Conservation (phyloP, 2,797 vertebrate genomes). For the Chelon auratus region DNA sequence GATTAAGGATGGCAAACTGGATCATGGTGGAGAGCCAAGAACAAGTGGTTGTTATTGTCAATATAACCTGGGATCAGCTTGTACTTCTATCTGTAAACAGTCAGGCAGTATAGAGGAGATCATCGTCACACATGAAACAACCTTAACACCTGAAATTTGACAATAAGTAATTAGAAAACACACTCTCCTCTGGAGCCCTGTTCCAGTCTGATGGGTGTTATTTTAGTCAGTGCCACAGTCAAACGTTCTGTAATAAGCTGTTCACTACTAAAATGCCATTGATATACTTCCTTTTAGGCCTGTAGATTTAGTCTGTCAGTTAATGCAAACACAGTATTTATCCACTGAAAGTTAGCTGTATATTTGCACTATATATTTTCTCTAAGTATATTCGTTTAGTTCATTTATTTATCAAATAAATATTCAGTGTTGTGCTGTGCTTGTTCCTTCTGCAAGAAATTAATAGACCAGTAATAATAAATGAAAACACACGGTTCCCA, state of each 20-base stretch:
- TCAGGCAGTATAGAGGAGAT: slow-evolving; percentile 15
- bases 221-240: slow-evolving; percentile 23
- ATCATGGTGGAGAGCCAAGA: slow-evolving; percentile 17
- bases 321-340: not conserved
- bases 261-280: slow-evolving; percentile 4
- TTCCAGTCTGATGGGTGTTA: slow-evolving; percentile 23
- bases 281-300: not conserved
- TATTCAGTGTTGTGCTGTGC: too few species aligned
- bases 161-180: slow-evolving; percentile 36
- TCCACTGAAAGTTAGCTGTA: not conserved
- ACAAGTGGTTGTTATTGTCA: slow-evolving; percentile 26
- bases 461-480: too few species aligned
- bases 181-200: not conserved
- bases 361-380: not conserved
- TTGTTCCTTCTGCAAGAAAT: too few species aligned
- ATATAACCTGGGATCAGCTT: slow-evolving; percentile 11
- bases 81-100: slow-evolving; percentile 31
- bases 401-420: too few species aligned
- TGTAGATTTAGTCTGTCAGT: not conserved
- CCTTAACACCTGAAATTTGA: slow-evolving; percentile 27
- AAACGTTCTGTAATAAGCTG: not conserved
- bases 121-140: not conserved
- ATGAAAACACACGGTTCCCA: too few species aligned
- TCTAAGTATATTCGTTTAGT: too few species aligned
- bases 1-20: slow-evolving; percentile 30